These are phyloP conservation scores for Lasioglossum oenotherae DNA, from an alignment of 2,888 invertebrate species.

Conservation along the genomic window DNA sequence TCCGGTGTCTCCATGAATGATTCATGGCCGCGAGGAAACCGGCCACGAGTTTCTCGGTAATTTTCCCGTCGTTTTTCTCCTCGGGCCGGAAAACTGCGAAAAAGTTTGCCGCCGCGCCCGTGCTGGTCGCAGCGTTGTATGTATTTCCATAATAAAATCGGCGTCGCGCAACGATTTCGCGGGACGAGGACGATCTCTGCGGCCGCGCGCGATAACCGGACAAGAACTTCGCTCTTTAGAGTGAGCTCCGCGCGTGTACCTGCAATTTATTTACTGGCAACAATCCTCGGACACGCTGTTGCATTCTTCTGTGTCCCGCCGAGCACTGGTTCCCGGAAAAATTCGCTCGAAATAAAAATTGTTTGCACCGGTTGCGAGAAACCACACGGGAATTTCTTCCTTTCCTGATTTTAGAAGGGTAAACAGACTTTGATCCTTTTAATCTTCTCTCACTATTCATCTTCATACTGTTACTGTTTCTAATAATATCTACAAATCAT, in stretches of 20 bases:
- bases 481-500: too few species aligned
- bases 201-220: neutral
- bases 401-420: too few species aligned
- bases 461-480: too few species aligned
- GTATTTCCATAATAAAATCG: slow-evolving; percentile 65
- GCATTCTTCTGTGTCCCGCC: neutral
- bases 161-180: neutral
- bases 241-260: neutral
- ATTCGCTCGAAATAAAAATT: neutral
- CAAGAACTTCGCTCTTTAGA: neutral
- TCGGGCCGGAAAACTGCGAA: slow-evolving; percentile 37
- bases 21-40: slow-evolving; percentile 62
- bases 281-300: neutral
- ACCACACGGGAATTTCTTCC: too few species aligned
- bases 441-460: too few species aligned
- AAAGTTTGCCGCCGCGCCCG: slow-evolving; percentile 50
- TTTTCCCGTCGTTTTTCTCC: neutral
- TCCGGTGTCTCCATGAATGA: slow-evolving; percentile 60
- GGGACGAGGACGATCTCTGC: slow-evolving; percentile 6
- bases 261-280: neutral
- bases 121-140: slow-evolving; percentile 19
- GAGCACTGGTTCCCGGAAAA: neutral
- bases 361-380: neutral
- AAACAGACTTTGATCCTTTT: too few species aligned
- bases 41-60: slow-evolving; percentile 21